Base-by-base conservation (phyloP, 2,888 invertebrate genomes). In the Dasysyrphus tricinctus region DNA sequence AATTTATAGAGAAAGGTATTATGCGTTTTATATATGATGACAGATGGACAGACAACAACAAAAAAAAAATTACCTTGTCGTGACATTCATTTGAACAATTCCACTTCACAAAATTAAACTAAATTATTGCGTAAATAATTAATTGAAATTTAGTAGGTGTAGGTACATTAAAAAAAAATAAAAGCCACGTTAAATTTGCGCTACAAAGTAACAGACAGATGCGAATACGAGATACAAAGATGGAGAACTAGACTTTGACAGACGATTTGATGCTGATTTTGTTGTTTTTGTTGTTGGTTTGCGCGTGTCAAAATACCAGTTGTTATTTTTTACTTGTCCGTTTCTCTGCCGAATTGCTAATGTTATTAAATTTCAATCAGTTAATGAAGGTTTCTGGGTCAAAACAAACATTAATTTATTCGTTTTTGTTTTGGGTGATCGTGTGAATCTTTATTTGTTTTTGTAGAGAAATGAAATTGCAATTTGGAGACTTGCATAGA, bases 361-460 rank as follows among this genome's bases (percentile, higher is more conserved):
- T 39, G 67, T 72, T 78, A 86, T 86, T 81, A 78, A 79, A 54
- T 56, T 85, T 47, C 51, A 76, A 80, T 69, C 29, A 49, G 47
- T 76, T 76, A 47, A 81, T 75, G 37, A 69, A 72, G 86, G 82
- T 82, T 86, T 86, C 24, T 78, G 59, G 86, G 82, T 86, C 86
- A 86, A 59, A 67, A 24, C 74, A 56, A 78, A 59, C 49, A n/a
- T 12, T 65, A 16, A 65, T 73, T 29, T 56, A 39, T 77, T 73
- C n/a, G 54, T 59, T 49, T 47, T 29, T 16, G 16, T 16, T 24
- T 19, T 19, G 16, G 6, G 0, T 51, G 24, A 24, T 49, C 8
- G 67, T 69, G 69, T 19, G 54, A 69, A 51, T 67, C 32, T 65
- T 12, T 65, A 1, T 32, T 9, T 47, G 16, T 19, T 9, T 49